A percentile compares a stretch with the other conserved stretches of the same genome.
Evolutionary conservation across 1,140 invertebrate species (phyloP).

Genomic region (Formica exsecta): DNA sequence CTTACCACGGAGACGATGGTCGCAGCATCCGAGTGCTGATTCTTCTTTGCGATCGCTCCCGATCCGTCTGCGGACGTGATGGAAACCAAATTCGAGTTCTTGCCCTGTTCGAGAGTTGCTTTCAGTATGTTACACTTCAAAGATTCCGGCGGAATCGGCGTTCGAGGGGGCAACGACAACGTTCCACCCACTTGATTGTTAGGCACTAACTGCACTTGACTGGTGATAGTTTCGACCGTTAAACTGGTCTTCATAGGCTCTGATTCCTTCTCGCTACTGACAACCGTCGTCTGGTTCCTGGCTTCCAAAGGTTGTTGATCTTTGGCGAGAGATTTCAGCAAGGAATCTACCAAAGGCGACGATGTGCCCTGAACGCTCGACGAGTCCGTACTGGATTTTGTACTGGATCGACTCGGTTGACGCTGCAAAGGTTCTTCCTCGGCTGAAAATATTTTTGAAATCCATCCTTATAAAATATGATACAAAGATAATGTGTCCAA

Average conservation of each 20-base stretch:
- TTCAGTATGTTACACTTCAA: slow-evolving; percentile 98
- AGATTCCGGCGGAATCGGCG: slow-evolving; percentile 93
- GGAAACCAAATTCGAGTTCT: slow-evolving; percentile 85
- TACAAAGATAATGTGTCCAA: not conserved
- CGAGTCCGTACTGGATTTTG: slow-evolving; percentile 81
- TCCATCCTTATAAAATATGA: not conserved
- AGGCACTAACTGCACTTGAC: slow-evolving; percentile 84
- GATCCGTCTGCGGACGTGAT: slow-evolving; percentile 84
- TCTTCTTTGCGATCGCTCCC: slow-evolving; percentile 79
- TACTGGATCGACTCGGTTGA: slow-evolving; percentile 87
- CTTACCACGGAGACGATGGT: slow-evolving; percentile 92
- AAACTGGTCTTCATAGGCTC: slow-evolving; percentile 81
- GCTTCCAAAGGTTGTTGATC: slow-evolving; percentile 87
- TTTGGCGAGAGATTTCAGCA: slow-evolving; percentile 88
- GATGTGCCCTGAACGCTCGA: slow-evolving; percentile 78
- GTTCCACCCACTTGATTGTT: slow-evolving; percentile 85
- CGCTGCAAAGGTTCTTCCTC: slow-evolving; percentile 85
- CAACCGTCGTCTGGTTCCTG: slow-evolving; percentile 85
- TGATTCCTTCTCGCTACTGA: slow-evolving; percentile 83
- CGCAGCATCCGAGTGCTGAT: slow-evolving; percentile 87
- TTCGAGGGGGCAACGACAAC: slow-evolving; percentile 84
- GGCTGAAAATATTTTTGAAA: slow-evolving; percentile 42
- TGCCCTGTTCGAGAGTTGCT: slow-evolving; percentile 86
- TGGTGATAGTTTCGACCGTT: slow-evolving; percentile 85
- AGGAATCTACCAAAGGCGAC: slow-evolving; percentile 86